Conservation (phyloP, 2,888 invertebrate genomes). For the Ametastegia equiseti region DNA sequence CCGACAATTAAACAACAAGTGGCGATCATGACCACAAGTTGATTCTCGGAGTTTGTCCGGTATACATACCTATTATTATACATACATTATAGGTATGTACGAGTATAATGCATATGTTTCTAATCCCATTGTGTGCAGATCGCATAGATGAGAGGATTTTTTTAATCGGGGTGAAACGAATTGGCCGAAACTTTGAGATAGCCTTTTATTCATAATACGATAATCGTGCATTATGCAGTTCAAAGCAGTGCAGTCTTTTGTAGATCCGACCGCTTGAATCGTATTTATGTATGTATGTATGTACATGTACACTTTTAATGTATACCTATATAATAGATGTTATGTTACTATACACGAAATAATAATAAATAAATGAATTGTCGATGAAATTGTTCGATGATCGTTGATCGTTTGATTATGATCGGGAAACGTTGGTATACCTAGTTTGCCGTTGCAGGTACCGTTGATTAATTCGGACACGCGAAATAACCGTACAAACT, state of each 20-base stretch:
- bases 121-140: neutral
- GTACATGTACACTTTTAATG: neutral
- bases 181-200: neutral
- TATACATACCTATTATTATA: too few relatives aligned
- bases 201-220: neutral
- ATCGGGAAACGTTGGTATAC: neutral
- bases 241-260: too few relatives aligned
- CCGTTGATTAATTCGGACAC: neutral
- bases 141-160: neutral
- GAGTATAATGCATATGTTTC: too few relatives aligned
- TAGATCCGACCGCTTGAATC: too few relatives aligned
- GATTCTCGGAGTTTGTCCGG: too few relatives aligned
- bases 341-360: too few relatives aligned
- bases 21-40: too few relatives aligned
- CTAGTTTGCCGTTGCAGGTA: neutral
- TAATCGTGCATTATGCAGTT: neutral
- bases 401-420: neutral
- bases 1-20: too few relatives aligned
- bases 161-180: neutral
- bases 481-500: neutral
- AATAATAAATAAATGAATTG: slow-evolving; percentile 6
- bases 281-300: neutral
- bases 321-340: neutral
- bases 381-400: neutral
- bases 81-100: too few relatives aligned